A percentile compares a stretch with the other conserved stretches of the same genome.
phyloP scores from a whole-genome alignment of 2,113 vertebrate species.

The Regulus satrapa region DNA sequence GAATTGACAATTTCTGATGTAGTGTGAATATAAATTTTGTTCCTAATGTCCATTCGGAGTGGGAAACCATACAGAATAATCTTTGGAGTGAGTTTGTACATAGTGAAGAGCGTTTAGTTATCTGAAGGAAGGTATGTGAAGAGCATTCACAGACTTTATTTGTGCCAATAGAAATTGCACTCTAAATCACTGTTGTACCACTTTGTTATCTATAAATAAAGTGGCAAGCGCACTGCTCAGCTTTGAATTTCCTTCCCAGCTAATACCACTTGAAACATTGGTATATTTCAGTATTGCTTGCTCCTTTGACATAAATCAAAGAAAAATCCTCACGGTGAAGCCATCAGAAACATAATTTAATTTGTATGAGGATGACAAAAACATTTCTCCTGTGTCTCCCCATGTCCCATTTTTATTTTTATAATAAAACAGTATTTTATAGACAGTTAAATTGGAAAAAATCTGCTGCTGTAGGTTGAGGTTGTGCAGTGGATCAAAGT shows the following conservation, averaged over 20 bases:
- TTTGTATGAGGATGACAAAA: neutral
- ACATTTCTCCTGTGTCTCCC: neutral
- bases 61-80: neutral
- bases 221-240: neutral
- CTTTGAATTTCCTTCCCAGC: neutral
- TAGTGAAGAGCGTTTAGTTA: neutral
- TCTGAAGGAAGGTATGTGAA: neutral
- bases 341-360: neutral
- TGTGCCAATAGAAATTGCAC: neutral
- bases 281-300: neutral
- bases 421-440: neutral
- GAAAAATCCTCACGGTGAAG: neutral
- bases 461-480: neutral
- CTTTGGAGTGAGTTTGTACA: neutral
- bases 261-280: neutral
- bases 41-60: neutral
- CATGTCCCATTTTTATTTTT: neutral
- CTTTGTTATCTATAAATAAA: neutral
- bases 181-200: neutral
- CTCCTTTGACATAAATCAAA: neutral
- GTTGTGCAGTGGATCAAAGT: neutral
- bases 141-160: neutral
- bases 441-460: neutral
- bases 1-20: neutral
- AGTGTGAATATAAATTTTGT: neutral